These are phyloP conservation scores for Hemicentrotus pulcherrimus DNA, from an alignment of 35 echinoderm and acorn worm genomes.

Conservation along the genomic window DNA sequence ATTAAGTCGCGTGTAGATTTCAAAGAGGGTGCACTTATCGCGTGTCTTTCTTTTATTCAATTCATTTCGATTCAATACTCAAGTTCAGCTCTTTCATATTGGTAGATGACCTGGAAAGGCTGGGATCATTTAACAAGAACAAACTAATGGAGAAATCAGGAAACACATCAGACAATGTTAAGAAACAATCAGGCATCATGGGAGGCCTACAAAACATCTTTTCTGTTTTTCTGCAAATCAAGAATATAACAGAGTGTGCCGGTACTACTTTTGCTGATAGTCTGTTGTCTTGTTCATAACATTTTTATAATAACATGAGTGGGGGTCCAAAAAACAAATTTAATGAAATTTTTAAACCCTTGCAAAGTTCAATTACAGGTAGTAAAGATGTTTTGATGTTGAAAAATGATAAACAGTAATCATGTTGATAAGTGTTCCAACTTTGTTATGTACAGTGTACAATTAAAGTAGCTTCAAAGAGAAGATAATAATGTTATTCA, in stretches of 20 bases:
- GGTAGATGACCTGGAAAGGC: too few relatives aligned
- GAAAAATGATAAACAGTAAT: too few relatives aligned
- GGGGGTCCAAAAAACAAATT: neutral
- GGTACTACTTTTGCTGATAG: neutral
- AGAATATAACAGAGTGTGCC: neutral
- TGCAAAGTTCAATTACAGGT: neutral
- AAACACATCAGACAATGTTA: neutral
- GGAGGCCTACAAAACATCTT: neutral
- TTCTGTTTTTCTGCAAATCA: neutral
- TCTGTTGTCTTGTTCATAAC: too few relatives aligned
- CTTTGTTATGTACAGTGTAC: too few relatives aligned
- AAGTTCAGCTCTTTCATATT: too few relatives aligned
- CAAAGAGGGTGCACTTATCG: neutral
- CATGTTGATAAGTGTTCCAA: too few relatives aligned
- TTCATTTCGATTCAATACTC: too few relatives aligned
- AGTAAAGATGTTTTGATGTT: neutral
- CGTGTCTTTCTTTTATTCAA: neutral
- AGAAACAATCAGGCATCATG: neutral
- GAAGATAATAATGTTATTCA: too few relatives aligned
- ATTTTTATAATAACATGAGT: neutral
- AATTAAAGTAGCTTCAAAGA: too few relatives aligned
- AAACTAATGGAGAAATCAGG: neutral
- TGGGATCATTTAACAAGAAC: neutral
- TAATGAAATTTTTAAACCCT: neutral
- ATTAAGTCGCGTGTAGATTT: constrained; percentile 9